Base-by-base conservation (phyloP, 2,797 vertebrate species). In the Helarctos malayanus region DNA sequence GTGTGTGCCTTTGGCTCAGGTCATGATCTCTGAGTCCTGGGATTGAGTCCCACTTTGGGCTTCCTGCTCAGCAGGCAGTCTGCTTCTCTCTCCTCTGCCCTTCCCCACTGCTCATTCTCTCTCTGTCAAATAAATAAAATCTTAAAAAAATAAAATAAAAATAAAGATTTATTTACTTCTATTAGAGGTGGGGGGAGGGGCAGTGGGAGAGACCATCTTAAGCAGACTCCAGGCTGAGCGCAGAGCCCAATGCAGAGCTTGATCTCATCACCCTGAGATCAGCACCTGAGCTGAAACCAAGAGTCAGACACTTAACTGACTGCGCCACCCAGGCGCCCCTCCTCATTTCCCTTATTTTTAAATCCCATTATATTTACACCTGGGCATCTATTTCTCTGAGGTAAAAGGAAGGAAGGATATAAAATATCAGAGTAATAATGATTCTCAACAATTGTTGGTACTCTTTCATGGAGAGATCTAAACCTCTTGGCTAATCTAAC, bases 361-460 rank as follows among this genome's bases (percentile, higher is more conserved):
- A 96, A 94, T 91, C 85, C 88, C 90, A 88, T 95, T 96, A 81
- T 96, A n/a, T 89, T 89, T 97, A 95, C 41, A 95, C 84, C 78
- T 92, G 82, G 79, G 73, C 92, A 82, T 88, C 88, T 56, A 82
- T 88, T 96, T 97, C 65, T 95, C 81, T 29, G 81, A 81, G 23
- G 59, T 57, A 16, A 73, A 95, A 84, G 59, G 56, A 95, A 96
- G 54, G 52, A 65, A 89, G n/a, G 94, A 32, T 94, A 96, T 96
- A 92, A 95, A 89, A 97, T 94, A 75, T 94, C 88, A 91, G 89
- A 93, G 45, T 94, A 95, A 92, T 81, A 79, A 23, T 92, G 94
- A 96, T 86, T 91, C 73, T 82, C 56, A 76, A 21, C 41, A 69
- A 45, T 75, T 96, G 88, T 32, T 65, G 32, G 78, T 63, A 25